Conservation (phyloP, 1,140 invertebrate species). For the Dinothrombium tinctorium region DNA sequence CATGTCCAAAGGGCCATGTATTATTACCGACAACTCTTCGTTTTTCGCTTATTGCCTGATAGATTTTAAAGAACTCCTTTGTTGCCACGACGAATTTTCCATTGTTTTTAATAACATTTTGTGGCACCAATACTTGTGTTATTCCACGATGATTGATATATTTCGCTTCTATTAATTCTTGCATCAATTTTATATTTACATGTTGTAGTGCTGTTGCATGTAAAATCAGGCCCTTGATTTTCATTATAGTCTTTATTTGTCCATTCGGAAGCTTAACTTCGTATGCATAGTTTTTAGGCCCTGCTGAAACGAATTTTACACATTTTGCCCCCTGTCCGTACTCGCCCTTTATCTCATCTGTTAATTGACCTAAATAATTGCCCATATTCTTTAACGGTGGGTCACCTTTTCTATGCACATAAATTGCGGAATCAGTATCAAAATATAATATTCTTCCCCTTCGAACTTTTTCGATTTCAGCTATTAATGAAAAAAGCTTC, state of each 20-base stretch:
- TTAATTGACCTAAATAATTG: conserved; percentile 5
- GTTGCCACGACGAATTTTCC: too few species aligned
- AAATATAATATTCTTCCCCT: background rate
- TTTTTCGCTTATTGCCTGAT: too few species aligned
- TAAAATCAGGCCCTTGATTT: too few species aligned
- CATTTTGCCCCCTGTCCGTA: background rate
- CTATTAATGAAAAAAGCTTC: background rate
- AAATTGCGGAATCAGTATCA: background rate
- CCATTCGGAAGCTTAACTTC: background rate
- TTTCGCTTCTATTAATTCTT: too few species aligned
- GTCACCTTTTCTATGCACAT: background rate
- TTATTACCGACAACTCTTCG: too few species aligned
- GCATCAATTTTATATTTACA: too few species aligned
- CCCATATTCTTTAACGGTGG: background rate
- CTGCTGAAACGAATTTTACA: background rate
- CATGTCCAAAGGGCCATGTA: too few species aligned
- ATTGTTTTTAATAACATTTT: too few species aligned
- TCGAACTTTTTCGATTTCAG: background rate
- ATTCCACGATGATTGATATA: too few species aligned
- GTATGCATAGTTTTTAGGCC: conserved; percentile 8
- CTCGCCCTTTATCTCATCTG: conserved; percentile 7
- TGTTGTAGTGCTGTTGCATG: too few species aligned
- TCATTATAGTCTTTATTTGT: background rate
- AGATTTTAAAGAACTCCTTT: too few species aligned
- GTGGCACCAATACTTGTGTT: too few species aligned